Evolutionary conservation across 2,113 vertebrate genomes (phyloP), one percentile per base, ranked within the genome.

Genomic region (Embiotoca jacksoni): DNA sequence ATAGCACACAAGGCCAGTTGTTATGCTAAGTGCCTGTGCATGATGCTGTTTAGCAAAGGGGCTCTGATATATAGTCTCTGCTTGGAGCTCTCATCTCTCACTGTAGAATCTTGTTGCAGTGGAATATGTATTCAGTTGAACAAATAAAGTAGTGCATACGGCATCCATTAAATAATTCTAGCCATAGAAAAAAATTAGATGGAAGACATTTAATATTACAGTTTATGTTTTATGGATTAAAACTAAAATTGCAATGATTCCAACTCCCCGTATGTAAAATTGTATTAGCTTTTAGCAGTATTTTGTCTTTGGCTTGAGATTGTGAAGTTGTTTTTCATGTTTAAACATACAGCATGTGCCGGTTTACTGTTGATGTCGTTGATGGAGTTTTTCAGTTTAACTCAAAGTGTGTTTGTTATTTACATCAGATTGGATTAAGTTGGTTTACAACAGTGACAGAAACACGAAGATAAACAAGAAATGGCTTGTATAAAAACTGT

Each of bases 11-110:
- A 36, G 76, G 53, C 74, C 59, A 30, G 55, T 83, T 92, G 88
- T 91, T 53, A 62, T 75, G 80, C 55, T 94, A 93, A 93, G 75
- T 92, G 87, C 87, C 36, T 11, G 56, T 6, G 89, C 88, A 70
- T 95, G 93, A 93, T 83, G 80, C 54, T 80, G 72, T 82, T 92
- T 90, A 91, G 57, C 65, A 73, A 75, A 63, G 16, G 33, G n/a
- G 16, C 58, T 65, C 52, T 47, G 37, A 78, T 69, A 64, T 84
- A 75, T 15, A 37, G 63, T 81, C 8, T 56, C 6, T 47, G 37
- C 65, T 35, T 49, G 15, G 11, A 46, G 13, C 41, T 13, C 57
- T 44, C 14, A 16, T 52, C 30, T 49, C 39, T 64, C 46, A 36
- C 35, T 60, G 50, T 33, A 37, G 31, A 60, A 53, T 23, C 53